A percentile compares a stretch with the other conserved stretches of the same genome.
These are phyloP conservation scores for Philereme transversata DNA, from an alignment of 2,888 invertebrate species.

Conservation along the genomic window DNA sequence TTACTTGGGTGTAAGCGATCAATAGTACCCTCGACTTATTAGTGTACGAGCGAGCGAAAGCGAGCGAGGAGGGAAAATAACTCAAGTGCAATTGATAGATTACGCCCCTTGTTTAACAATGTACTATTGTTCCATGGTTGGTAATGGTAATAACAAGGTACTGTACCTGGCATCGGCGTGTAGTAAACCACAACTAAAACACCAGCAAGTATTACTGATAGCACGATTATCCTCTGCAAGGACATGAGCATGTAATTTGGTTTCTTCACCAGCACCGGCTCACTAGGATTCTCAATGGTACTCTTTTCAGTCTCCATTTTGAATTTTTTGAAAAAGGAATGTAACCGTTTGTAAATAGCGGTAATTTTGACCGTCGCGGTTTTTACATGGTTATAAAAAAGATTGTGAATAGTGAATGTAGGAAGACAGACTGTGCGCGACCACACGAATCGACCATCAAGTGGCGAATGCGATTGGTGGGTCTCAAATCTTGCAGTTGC, in stretches of 20 bases:
- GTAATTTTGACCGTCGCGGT: conserved; percentile 19
- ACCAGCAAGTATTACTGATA: conserved; percentile 86
- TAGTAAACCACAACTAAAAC: conserved; percentile 88
- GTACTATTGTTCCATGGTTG: conserved; percentile 6
- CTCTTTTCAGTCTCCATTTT: conserved; percentile 68
- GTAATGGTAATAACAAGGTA: not conserved
- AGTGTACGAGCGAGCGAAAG: too few relatives aligned
- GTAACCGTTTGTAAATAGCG: conserved; percentile 17
- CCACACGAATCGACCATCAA: conserved; percentile 69
- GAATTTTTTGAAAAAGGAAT: conserved; percentile 6
- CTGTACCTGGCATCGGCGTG: conserved; percentile 88
- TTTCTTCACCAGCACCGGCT: conserved; percentile 53
- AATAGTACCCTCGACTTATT: too few relatives aligned
- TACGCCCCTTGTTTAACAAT: conserved; percentile 2
- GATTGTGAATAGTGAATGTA: conserved; percentile 22
- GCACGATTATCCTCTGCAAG: conserved; percentile 86
- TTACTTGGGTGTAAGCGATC: too few relatives aligned
- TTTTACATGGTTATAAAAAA: conserved; percentile 25
- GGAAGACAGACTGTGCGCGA: conserved; percentile 52
- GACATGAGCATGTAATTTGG: conserved; percentile 84
- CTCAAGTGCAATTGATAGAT: not conserved
- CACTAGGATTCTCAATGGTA: conserved; percentile 47
- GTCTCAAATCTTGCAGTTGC: conserved; percentile 46
- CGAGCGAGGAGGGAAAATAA: too few relatives aligned
- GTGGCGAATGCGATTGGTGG: conserved; percentile 56